phyloP scores from a whole-genome alignment of 2,113 vertebrate species.

The Crotophaga sulcirostris region DNA sequence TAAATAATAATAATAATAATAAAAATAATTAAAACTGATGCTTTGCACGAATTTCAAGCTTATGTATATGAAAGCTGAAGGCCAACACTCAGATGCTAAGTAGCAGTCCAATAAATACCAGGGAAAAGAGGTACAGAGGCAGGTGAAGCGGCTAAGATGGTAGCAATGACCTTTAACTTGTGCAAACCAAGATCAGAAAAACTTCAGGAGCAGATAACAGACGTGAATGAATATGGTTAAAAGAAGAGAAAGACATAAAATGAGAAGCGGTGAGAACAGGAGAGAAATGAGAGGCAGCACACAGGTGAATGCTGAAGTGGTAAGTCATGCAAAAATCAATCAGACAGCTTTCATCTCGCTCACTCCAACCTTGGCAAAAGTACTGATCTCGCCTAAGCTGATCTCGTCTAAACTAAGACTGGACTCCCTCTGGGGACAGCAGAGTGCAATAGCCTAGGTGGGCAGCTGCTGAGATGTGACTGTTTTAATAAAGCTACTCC shows the following conservation, averaged over 20 bases:
- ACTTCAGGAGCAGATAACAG: neutral
- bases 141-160: neutral
- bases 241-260: neutral
- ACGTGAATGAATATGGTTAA: neutral
- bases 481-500: neutral
- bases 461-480: neutral
- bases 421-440: neutral
- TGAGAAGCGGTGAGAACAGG: fast-evolving
- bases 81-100: neutral
- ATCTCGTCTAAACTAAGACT: too few relatives aligned
- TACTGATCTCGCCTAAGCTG: neutral
- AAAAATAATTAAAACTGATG: too few relatives aligned
- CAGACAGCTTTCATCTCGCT: neutral
- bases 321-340: conserved; percentile 30
- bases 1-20: too few relatives aligned
- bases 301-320: neutral
- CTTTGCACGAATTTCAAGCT: neutral
- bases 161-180: neutral
- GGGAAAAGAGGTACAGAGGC: neutral
- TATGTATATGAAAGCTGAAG: neutral
- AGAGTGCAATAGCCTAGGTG: neutral
- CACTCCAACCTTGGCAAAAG: neutral
- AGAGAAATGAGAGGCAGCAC: neutral
- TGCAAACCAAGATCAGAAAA: neutral
- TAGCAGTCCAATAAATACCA: neutral